Evolutionary conservation across 2,797 vertebrate genomes (phyloP).

Genomic region (Parotocinclus haroldoi): DNA sequence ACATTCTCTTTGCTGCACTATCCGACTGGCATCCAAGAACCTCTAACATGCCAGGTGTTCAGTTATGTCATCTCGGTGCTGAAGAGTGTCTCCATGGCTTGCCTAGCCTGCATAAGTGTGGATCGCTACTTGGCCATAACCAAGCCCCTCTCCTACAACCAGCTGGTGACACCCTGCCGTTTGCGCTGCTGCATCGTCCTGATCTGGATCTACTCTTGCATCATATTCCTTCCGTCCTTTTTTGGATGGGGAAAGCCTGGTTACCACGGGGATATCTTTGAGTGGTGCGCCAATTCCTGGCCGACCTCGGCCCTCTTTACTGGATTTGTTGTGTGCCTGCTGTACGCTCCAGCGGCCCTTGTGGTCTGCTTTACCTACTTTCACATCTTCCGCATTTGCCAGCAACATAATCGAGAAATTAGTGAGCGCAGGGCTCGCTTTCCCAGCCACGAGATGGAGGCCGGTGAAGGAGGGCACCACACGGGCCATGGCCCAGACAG

Average conservation of each 20-base stretch:
- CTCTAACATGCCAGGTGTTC: conserved; percentile 92
- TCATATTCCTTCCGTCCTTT: conserved; percentile 94
- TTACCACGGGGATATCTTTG: conserved; percentile 98
- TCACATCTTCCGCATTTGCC: conserved; percentile 97
- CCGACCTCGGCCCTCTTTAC: conserved; percentile 96
- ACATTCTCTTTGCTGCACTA: conserved; percentile 93
- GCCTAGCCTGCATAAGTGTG: conserved; percentile 94
- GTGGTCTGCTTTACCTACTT: conserved; percentile 98
- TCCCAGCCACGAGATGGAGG: conserved; percentile 88
- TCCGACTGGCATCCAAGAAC: conserved; percentile 89
- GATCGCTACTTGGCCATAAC: conserved; percentile 97
- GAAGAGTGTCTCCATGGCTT: conserved; percentile 98
- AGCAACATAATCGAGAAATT: conserved; percentile 98
- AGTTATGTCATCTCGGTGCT: conserved; percentile 97
- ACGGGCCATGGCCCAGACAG: conserved; percentile 87
- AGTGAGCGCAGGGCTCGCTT: conserved; percentile 91
- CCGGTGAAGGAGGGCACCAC: conserved; percentile 77
- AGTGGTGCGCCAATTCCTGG: conserved; percentile 97
- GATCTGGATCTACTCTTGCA: conserved; percentile 94
- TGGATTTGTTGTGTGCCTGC: conserved; percentile 93
- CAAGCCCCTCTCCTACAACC: conserved; percentile 95
- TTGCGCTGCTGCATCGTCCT: conserved; percentile 90
- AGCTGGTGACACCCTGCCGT: conserved; percentile 94
- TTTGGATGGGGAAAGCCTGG: conserved; percentile 99
- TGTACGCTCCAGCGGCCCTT: conserved; percentile 93